Evolutionary conservation across 1,140 invertebrate genomes (phyloP).

Genomic region (Apis cerana): DNA sequence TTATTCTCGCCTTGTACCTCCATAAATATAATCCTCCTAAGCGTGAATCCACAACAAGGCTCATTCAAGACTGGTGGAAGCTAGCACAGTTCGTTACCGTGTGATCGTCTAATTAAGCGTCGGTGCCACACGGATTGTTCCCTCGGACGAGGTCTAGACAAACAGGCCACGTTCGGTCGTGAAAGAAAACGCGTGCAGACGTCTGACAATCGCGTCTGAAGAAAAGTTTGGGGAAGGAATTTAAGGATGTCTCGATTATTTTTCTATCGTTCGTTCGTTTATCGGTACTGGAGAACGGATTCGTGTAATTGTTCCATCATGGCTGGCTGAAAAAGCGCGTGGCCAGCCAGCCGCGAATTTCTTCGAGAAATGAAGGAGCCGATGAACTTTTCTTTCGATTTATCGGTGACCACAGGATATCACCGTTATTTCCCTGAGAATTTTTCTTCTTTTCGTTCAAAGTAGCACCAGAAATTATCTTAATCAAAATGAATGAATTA

Average conservation of each 20-base stretch:
- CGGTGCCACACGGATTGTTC: neutral
- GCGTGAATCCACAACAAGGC: neutral
- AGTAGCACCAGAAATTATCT: too few species aligned
- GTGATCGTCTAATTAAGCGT: slow-evolving; percentile 13
- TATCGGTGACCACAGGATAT: neutral
- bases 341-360: slow-evolving; percentile 56
- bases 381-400: slow-evolving; percentile 45
- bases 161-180: neutral
- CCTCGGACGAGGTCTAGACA: neutral
- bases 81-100: neutral
- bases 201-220: neutral
- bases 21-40: neutral
- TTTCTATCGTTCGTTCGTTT: slow-evolving; percentile 55
- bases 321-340: slow-evolving; percentile 34
- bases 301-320: slow-evolving; percentile 50
- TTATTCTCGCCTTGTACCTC: neutral
- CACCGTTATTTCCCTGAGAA: neutral
- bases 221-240: neutral
- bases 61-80: neutral
- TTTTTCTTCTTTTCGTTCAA: too few species aligned
- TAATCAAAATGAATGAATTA: too few species aligned
- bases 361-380: slow-evolving; percentile 38
- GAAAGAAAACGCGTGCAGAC: neutral
- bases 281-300: slow-evolving; percentile 22
- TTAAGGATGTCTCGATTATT: slow-evolving; percentile 34